Evolutionary conservation across 2,797 vertebrate species (phyloP), one percentile per base, ranked within the genome.

Genomic region (Oreonectes daqikongensis): DNA sequence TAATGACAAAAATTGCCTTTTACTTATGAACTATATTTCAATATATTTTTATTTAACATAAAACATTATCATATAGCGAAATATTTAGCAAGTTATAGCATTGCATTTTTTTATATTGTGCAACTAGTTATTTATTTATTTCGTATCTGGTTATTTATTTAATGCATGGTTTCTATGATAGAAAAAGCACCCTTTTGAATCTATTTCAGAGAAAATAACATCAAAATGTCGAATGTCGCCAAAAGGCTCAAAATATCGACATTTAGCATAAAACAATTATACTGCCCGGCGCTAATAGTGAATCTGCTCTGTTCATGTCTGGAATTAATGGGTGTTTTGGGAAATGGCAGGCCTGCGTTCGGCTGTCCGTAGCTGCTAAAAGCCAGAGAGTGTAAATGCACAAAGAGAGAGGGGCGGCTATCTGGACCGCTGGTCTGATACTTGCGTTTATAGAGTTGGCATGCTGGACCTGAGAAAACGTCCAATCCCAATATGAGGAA

Each of bases 401-500:
- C 52, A 53, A 20, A 22, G 48, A 52, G 20, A 53, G 20, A 1
- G 9, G 10, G 52, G 11, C 12, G 9, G 52, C 52, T 55, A 26
- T 55, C 3, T 55, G 52, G 20, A 55, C 52, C 11, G 22, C 52
- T 55, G 52, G 22, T 26, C 22, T 55, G 22, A 15, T 90, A 91
- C 88, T 89, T 86, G 84, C 85, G 86, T 90, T 85, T 82, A 48
- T 83, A 76, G 84, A 78, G 69, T 85, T 91, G 91, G 87, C 88
- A 86, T 86, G 82, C 83, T 30, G 42, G 76, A 81, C 70, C 64
- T 80, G 74, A 83, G 81, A 89, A 87, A 91, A 87, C 85, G 85
- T 81, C 84, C 75, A 83, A 83, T 85, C 85, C 73, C 53, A 55
- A 75, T 83, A 85, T 83, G 72, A 82, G 65, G 35, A 71, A 67